These are phyloP conservation scores for Orestias chungarensis DNA, from an alignment of 2,797 vertebrate species.

Conservation along the genomic window DNA sequence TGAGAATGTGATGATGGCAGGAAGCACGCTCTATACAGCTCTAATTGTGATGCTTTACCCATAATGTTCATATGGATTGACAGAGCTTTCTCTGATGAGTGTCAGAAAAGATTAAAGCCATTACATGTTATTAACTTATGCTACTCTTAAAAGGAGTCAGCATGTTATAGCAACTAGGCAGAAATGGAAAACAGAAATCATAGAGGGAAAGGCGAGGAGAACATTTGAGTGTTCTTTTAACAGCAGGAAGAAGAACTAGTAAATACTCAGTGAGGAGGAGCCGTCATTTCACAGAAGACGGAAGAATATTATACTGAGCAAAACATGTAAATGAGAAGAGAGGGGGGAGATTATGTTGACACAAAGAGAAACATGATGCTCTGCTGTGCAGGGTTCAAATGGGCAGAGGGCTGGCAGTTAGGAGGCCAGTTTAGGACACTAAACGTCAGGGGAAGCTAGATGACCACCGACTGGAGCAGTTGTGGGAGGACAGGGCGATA, in stretches of 20 bases:
- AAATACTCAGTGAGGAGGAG: slow-evolving; percentile 20
- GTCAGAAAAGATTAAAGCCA: slow-evolving; percentile 38
- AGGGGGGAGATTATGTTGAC: slow-evolving; percentile 25
- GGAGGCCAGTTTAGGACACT: slow-evolving; percentile 42
- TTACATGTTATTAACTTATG: slow-evolving; percentile 38
- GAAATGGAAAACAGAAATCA: slow-evolving; percentile 21
- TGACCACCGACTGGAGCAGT: slow-evolving; percentile 62
- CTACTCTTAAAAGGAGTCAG: slow-evolving; percentile 30
- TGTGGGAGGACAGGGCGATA: slow-evolving; percentile 53
- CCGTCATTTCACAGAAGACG: background rate
- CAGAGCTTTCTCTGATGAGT: slow-evolving; percentile 45
- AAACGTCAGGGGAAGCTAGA: slow-evolving; percentile 57
- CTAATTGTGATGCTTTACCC: slow-evolving; percentile 41
- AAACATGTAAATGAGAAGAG: slow-evolving; percentile 9
- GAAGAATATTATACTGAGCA: slow-evolving; percentile 16
- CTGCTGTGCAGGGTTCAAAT: slow-evolving; percentile 32
- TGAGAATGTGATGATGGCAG: slow-evolving; percentile 37
- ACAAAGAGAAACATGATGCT: slow-evolving; percentile 32
- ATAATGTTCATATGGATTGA: slow-evolving; percentile 44
- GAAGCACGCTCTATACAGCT: slow-evolving; percentile 44
- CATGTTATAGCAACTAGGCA: slow-evolving; percentile 33
- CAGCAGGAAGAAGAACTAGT: slow-evolving; percentile 13
- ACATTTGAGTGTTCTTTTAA: slow-evolving; percentile 23
- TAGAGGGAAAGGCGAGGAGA: slow-evolving; percentile 12
- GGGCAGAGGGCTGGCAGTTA: slow-evolving; percentile 38